Conservation (phyloP, 1,140 invertebrate species). For the Aplysia californica region DNA sequence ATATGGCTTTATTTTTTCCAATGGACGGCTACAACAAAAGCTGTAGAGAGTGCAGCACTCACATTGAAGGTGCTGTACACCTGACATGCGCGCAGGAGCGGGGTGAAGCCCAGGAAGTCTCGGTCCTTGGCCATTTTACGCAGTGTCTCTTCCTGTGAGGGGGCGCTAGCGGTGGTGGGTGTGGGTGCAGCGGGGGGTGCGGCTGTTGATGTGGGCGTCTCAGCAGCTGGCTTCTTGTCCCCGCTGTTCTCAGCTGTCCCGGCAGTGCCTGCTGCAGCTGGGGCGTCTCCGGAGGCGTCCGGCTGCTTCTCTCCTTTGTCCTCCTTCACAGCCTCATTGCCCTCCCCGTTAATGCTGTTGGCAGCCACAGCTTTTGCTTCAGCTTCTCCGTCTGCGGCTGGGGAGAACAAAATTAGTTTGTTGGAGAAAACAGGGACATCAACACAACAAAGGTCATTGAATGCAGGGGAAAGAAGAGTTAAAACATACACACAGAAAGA, state of each 20-base stretch:
- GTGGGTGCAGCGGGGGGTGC: not conserved
- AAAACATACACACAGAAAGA: no score
- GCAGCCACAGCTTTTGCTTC: not conserved
- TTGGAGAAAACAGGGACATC: not conserved
- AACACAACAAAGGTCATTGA: not conserved
- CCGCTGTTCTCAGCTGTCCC: no score
- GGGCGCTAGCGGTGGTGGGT: not conserved
- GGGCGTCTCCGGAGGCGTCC: no score
- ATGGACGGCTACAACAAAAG: no score
- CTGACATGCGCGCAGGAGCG: slow-evolving; percentile 59
- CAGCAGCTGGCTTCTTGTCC: no score
- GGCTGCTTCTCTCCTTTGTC: no score
- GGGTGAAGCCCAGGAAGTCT: slow-evolving; percentile 64
- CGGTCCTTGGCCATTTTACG: slow-evolving; percentile 61
- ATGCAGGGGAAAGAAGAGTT: no score
- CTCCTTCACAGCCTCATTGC: not conserved
- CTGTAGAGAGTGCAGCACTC: no score
- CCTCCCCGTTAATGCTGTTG: slow-evolving; percentile 6
- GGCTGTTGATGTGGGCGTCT: no score
- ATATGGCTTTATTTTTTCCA: no score
- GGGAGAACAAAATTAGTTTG: not conserved
- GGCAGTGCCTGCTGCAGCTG: not conserved
- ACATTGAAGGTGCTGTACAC: slow-evolving; percentile 53
- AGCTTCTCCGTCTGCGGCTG: not conserved
- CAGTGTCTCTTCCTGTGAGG: slow-evolving; percentile 33